phyloP scores from a whole-genome alignment of 2,888 invertebrate species.

The Plusia festucae region DNA sequence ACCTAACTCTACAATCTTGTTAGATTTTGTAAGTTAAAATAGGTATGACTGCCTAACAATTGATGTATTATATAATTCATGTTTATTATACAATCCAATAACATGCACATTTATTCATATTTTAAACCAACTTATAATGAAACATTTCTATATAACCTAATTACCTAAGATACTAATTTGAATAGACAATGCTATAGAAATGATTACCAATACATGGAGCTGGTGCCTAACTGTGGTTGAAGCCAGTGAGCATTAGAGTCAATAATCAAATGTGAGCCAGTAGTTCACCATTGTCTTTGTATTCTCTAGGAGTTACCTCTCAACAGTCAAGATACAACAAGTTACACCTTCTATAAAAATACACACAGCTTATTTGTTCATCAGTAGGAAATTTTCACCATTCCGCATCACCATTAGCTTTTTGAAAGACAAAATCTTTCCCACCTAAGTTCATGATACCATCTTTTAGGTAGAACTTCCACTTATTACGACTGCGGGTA shows the following conservation, averaged over 20 bases:
- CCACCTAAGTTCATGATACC: conserved; percentile 99
- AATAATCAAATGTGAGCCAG: conserved; percentile 60
- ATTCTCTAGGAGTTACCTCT: conserved; percentile 63
- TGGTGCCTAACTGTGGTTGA: conserved; percentile 35
- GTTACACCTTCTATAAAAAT: conserved; percentile 77
- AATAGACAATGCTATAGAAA: conserved; percentile 2
- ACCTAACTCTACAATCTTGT: conserved; percentile 26
- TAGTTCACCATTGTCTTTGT: conserved; percentile 64
- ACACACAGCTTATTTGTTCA: conserved; percentile 74
- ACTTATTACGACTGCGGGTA: conserved; percentile 98
- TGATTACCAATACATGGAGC: conserved; percentile 5
- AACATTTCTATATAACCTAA: neutral
- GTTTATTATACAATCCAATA: conserved; percentile 1
- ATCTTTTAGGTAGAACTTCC: conserved; percentile 99
- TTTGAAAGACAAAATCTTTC: conserved; percentile 99
- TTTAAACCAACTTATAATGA: neutral
- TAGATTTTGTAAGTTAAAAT: neutral
- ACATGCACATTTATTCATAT: neutral
- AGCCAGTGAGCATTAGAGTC: conserved; percentile 45
- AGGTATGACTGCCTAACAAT: conserved; percentile 6
- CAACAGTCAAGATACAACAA: conserved; percentile 74
- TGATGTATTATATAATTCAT: neutral
- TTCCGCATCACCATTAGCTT: conserved; percentile 99
- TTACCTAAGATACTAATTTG: neutral
- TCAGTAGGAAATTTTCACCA: conserved; percentile 92